A percentile compares a stretch with the other conserved stretches of the same genome.
These are phyloP conservation scores for Lasioglossum zephyrum DNA, from an alignment of 2,888 invertebrate genomes.

Conservation along the genomic window DNA sequence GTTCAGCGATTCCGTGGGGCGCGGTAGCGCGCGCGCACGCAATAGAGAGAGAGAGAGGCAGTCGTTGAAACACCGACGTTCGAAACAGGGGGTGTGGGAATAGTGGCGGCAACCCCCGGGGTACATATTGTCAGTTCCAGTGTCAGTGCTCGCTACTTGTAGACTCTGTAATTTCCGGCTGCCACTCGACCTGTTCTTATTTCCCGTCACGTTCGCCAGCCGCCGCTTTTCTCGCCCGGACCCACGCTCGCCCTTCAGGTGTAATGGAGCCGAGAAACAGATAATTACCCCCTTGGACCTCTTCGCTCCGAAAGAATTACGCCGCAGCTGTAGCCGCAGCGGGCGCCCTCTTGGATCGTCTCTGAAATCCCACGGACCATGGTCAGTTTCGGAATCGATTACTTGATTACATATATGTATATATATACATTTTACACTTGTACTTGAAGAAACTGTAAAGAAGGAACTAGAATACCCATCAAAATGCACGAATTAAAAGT, in stretches of 20 bases:
- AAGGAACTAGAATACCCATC: too few relatives aligned
- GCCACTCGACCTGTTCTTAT: constrained; percentile 82
- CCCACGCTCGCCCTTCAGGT: constrained; percentile 68
- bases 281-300: constrained; percentile 78
- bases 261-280: constrained; percentile 81
- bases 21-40: not conserved
- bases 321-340: not conserved
- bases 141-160: constrained; percentile 68
- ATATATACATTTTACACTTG: too few relatives aligned
- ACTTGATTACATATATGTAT: too few relatives aligned
- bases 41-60: not conserved
- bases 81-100: not conserved
- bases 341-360: not conserved
- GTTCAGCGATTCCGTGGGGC: not conserved
- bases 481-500: too few relatives aligned
- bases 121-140: constrained; percentile 71
- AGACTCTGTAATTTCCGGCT: constrained; percentile 83
- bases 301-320: constrained; percentile 36
- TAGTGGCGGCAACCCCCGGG: constrained; percentile 28
- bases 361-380: not conserved
- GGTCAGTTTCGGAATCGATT: too few relatives aligned
- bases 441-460: too few relatives aligned
- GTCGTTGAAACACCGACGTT: constrained; percentile 15
- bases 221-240: constrained; percentile 63
- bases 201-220: constrained; percentile 82